Evolutionary conservation across 2,888 invertebrate genomes (phyloP).

Genomic region (Rhorus exstirpatorius): DNA sequence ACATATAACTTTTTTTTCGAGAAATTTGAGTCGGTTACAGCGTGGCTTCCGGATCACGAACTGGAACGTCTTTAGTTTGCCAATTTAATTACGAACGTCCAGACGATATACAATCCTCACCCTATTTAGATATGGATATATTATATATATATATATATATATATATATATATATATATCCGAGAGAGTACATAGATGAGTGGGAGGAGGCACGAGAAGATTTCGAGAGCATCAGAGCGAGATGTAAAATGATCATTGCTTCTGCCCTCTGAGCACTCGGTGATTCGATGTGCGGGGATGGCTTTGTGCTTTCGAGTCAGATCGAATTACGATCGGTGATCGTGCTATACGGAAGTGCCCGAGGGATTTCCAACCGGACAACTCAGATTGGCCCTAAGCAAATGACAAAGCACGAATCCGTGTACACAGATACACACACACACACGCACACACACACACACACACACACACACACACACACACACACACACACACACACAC

Average conservation of each 20-base stretch:
- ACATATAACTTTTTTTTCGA: too few species aligned
- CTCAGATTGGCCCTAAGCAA: conserved; percentile 82
- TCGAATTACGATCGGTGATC: conserved; percentile 83
- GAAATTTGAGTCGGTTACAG: background rate
- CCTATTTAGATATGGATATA: conserved; percentile 16
- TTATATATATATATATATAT: conserved; percentile 15
- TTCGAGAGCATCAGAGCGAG: conserved; percentile 30
- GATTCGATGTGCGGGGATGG: conserved; percentile 65
- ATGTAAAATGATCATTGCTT: conserved; percentile 69
- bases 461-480: conserved; percentile 52
- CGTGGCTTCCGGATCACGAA: conserved; percentile 22
- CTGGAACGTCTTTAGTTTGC: conserved; percentile 23
- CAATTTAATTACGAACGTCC: conserved; percentile 44
- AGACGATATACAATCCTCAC: conserved; percentile 31
- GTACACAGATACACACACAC: conserved; percentile 22
- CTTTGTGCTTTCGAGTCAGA: conserved; percentile 78
- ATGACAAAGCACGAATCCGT: conserved; percentile 82
- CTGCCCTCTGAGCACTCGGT: conserved; percentile 70
- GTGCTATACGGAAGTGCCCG: conserved; percentile 71
- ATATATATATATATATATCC: conserved; percentile 9
- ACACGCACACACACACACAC: conserved; percentile 20
- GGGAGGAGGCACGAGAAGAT: conserved; percentile 22
- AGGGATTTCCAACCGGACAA: conserved; percentile 75
- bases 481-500: conserved; percentile 66
- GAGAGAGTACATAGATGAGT: background rate